These are phyloP conservation scores for Lysiphlebus fabarum DNA, from an alignment of 1,140 invertebrate species.

Conservation along the genomic window DNA sequence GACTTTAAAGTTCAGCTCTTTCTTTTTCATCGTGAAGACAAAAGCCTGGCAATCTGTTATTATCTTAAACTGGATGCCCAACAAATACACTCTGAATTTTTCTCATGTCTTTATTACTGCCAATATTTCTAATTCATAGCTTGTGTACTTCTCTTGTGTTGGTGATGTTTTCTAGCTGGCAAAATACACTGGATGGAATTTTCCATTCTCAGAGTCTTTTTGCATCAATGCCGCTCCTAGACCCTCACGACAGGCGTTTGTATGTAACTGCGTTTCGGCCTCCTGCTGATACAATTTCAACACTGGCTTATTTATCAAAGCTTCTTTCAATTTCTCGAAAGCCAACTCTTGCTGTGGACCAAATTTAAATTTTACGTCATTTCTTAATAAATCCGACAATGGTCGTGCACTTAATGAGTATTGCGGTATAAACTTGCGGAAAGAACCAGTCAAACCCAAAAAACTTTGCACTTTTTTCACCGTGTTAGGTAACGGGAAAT, in stretches of 20 bases:
- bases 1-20: constrained; percentile 33
- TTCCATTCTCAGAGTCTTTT: constrained; percentile 8
- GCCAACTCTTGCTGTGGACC: background rate
- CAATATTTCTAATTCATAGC: background rate
- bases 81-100: constrained; percentile 54
- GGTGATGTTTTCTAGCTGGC: background rate
- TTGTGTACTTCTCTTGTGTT: background rate
- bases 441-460: constrained; percentile 39
- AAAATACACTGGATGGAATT: constrained; percentile 5
- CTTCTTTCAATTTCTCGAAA: constrained; percentile 28
- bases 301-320: constrained; percentile 29
- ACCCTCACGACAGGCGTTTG: constrained; percentile 14
- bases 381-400: constrained; percentile 24
- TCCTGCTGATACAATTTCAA: constrained; percentile 26
- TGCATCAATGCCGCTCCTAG: constrained; percentile 38
- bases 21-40: constrained; percentile 35
- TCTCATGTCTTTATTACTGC: constrained; percentile 18
- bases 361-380: constrained; percentile 19
- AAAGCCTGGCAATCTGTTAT: constrained; percentile 29
- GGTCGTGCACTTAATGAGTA: constrained; percentile 34
- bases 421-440: constrained; percentile 34
- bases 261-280: constrained; percentile 23
- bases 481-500: constrained; percentile 37
- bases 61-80: constrained; percentile 47
- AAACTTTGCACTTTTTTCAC: constrained; percentile 36